A percentile compares a stretch with the other conserved stretches of the same genome.
Conservation (phyloP, 2,797 vertebrate genomes). For the Peromyscus nudipes region DNA sequence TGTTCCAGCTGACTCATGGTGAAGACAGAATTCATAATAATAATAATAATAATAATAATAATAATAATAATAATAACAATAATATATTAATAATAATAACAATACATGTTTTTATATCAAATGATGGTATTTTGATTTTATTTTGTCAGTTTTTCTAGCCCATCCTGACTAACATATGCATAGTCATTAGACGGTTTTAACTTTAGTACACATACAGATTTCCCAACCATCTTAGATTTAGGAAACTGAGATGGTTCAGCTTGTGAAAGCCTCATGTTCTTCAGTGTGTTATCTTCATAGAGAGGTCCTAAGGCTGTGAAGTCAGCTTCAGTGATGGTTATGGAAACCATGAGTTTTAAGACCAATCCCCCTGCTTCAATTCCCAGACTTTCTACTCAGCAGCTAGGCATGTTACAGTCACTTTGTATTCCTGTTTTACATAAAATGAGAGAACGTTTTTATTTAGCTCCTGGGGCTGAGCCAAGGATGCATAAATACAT, state of each 20-base stretch:
- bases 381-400: background rate
- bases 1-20: background rate
- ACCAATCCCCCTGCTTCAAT: background rate
- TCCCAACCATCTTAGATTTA: background rate
- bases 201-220: background rate
- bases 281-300: constrained; percentile 11
- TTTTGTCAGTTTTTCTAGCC: background rate
- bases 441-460: background rate
- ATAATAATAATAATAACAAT: background rate
- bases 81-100: too few species aligned
- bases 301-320: background rate
- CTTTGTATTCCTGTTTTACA: background rate
- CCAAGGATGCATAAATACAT: background rate
- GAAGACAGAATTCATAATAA: background rate
- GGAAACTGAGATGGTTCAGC: background rate
- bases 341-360: background rate
- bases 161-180: background rate
- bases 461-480: background rate
- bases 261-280: background rate
- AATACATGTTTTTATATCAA: background rate
- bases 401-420: background rate
- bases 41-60: background rate
- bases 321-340: background rate
- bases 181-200: background rate
- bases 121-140: background rate